Evolutionary conservation across 1,140 invertebrate species (phyloP).

Genomic region (Nephila pilipes): DNA sequence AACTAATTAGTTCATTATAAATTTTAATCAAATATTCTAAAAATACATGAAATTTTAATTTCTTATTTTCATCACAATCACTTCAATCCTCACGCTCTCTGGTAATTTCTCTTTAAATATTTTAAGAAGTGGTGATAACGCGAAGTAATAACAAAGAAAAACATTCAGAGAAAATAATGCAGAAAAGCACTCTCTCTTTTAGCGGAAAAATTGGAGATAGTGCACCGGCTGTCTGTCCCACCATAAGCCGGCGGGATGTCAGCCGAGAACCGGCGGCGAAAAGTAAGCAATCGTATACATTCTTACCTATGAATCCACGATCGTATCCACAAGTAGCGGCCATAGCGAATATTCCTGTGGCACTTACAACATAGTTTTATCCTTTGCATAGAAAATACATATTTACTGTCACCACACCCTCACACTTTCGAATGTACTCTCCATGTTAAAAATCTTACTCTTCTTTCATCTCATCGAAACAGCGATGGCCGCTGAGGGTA

Average conservation of each 20-base stretch:
- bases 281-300: neutral
- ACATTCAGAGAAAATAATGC: neutral
- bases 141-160: neutral
- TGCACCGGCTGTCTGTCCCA: conserved; percentile 11
- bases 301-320: conserved; percentile 72
- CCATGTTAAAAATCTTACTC: conserved; percentile 15
- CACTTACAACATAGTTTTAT: conserved; percentile 70
- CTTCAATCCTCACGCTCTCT: too few species aligned
- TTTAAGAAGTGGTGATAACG: too few species aligned
- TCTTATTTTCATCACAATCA: too few species aligned
- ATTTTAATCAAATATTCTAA: too few species aligned
- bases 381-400: conserved; percentile 66
- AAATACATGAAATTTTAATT: too few species aligned
- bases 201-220: neutral
- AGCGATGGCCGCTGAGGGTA: conserved; percentile 68
- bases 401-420: conserved; percentile 71
- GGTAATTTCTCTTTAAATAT: too few species aligned
- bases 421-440: conserved; percentile 13
- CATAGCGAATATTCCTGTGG: conserved; percentile 59
- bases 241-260: conserved; percentile 43
- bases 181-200: neutral
- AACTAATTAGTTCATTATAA: too few species aligned
- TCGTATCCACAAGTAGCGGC: conserved; percentile 70
- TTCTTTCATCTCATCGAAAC: neutral
- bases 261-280: neutral